Evolutionary conservation across 1,140 invertebrate genomes (phyloP).

Genomic region (Hyles euphorbiae): DNA sequence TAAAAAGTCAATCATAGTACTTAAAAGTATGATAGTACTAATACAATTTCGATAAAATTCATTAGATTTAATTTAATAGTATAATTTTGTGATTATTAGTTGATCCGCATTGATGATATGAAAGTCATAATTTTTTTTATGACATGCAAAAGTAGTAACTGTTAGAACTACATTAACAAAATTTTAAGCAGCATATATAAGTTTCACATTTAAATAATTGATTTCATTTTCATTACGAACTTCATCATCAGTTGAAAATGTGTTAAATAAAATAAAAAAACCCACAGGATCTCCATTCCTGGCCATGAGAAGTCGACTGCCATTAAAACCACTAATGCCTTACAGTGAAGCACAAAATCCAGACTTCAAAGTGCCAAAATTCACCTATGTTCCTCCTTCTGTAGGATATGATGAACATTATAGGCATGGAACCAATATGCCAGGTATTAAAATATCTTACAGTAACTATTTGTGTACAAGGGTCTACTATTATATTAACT

Average conservation of each 20-base stretch:
- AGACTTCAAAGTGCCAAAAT: conserved; percentile 74
- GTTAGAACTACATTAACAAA: too few species aligned
- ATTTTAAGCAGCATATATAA: neutral
- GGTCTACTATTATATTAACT: neutral
- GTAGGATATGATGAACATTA: conserved; percentile 74
- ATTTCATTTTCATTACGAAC: neutral
- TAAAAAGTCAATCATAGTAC: too few species aligned
- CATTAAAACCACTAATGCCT: conserved; percentile 79
- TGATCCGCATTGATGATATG: neutral
- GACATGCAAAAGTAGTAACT: neutral
- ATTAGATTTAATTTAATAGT: neutral
- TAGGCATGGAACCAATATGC: conserved; percentile 82
- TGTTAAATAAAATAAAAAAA: conserved; percentile 3
- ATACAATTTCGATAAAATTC: too few species aligned
- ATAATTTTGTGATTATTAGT: neutral
- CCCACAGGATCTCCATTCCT: conserved; percentile 77
- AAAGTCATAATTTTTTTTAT: neutral
- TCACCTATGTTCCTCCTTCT: conserved; percentile 76
- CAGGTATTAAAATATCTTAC: conserved; percentile 73
- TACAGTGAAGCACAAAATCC: conserved; percentile 76
- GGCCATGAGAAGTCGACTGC: conserved; percentile 79
- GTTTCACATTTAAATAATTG: neutral
- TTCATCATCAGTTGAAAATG: neutral
- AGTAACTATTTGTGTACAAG: too few species aligned
- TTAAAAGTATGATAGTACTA: too few species aligned